Percentiles rank a stretch among this genome's conserved stretches.
phyloP scores from a whole-genome alignment of 2,888 invertebrate species.

The Drosophila prostipennis region DNA sequence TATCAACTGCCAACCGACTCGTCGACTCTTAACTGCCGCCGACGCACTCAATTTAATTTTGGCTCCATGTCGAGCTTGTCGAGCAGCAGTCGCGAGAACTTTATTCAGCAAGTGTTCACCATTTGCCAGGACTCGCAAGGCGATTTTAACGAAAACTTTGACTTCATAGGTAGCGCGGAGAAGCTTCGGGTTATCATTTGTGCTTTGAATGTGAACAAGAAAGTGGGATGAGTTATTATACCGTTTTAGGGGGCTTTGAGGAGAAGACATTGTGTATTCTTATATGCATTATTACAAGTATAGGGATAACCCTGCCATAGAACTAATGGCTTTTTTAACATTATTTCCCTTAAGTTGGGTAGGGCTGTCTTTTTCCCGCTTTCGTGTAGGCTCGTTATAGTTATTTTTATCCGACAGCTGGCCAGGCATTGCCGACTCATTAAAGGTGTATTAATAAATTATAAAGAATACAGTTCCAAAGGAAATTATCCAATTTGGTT shows the following conservation, averaged over 20 bases:
- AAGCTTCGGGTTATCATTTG: not conserved
- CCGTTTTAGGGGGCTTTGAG: too few relatives aligned
- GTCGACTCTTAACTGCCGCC: not conserved
- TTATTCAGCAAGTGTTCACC: slow-evolving; percentile 61
- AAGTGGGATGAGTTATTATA: too few relatives aligned
- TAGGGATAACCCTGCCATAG: not conserved
- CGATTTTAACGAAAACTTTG: slow-evolving; percentile 75
- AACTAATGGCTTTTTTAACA: not conserved
- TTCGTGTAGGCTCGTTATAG: slow-evolving; percentile 3
- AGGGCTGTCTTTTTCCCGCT: not conserved
- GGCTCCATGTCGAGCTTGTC: slow-evolving; percentile 55
- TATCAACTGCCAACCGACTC: slow-evolving; percentile 7
- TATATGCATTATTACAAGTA: not conserved
- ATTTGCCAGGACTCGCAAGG: slow-evolving; percentile 61
- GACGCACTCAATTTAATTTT: slow-evolving; percentile 7
- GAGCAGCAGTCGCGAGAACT: slow-evolving; percentile 54
- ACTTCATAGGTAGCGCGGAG: slow-evolving; percentile 67
- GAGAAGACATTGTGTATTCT: too few relatives aligned
- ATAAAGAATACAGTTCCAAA: slow-evolving; percentile 23
- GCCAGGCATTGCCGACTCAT: slow-evolving; percentile 15
- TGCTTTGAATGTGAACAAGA: too few relatives aligned
- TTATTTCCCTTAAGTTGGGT: not conserved
- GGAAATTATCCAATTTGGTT: slow-evolving; percentile 6
- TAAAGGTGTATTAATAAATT: slow-evolving; percentile 41
- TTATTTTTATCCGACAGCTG: slow-evolving; percentile 47